Base-by-base conservation (phyloP, 2,797 vertebrate genomes). In the Danionella dracula region DNA sequence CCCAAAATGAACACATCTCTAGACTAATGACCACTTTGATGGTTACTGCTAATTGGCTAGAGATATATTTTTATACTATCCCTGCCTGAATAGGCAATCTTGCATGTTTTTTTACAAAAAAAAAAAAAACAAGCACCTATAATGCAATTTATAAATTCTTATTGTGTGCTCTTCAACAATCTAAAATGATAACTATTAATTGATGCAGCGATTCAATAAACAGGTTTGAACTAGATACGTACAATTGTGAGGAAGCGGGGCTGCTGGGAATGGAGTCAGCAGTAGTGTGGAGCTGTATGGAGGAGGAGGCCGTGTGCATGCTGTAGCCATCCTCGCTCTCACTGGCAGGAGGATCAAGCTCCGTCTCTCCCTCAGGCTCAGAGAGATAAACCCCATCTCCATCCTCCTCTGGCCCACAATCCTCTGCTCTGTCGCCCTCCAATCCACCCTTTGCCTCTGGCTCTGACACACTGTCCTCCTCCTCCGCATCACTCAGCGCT, bases 181-280 rank as follows among this genome's bases (percentile, higher is more conserved):
- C n/a, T n/a, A n/a, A n/a, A n/a, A n/a, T n/a, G n/a, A n/a, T n/a
- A n/a, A n/a, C n/a, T n/a, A n/a, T n/a, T n/a, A n/a, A n/a, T n/a
- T n/a, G n/a, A n/a, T n/a, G n/a, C n/a, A n/a, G n/a, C n/a, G n/a
- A n/a, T n/a, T n/a, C n/a, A n/a, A n/a, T n/a, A n/a, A n/a, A n/a
- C n/a, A 27, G 23, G 23, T 32, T 41, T 76, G 54, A 40, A 5
- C 41, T 41, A 8, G 8, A 41, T 37, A 93, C 96, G 93, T 84
- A 99, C 96, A 99, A 99, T 79, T 96, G 95, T 0, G 96, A 99
- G 38, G 96, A 99, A 58, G 95, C 93, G 0, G 96, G 95, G 84
- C 96, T 99, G 90, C 95, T 99, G 79, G 96, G 93, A 79, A 93
- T 93, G 68, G 95, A 98, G 87, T 98, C 95, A 0, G 94, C 92